phyloP scores from a whole-genome alignment of 2,113 vertebrate species.

The Cryptotis parvus region DNA sequence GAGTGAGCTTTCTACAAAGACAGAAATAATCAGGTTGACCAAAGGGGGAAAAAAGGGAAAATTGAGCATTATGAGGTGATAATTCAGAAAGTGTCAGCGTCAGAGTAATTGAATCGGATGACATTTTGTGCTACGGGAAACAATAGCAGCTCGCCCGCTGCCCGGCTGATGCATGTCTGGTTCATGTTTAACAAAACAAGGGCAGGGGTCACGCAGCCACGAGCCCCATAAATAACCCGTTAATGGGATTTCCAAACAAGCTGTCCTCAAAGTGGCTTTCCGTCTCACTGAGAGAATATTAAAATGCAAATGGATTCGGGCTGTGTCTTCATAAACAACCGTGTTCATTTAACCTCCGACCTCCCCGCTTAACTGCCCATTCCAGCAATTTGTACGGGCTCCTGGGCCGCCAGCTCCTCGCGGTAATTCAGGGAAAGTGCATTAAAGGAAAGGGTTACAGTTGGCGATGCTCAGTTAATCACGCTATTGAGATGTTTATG shows the following conservation, averaged over 20 bases:
- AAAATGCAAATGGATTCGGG: constrained; percentile 99
- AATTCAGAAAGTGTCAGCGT: constrained; percentile 90
- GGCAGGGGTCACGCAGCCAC: constrained; percentile 95
- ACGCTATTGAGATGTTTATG: constrained; percentile 83
- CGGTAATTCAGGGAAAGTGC: constrained; percentile 84
- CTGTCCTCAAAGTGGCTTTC: constrained; percentile 93
- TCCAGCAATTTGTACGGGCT: constrained; percentile 96
- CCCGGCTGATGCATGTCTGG: constrained; percentile 96
- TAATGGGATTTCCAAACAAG: constrained; percentile 99
- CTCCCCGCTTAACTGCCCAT: constrained; percentile 98
- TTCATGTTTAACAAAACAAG: constrained; percentile 99
- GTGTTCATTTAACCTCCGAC: constrained; percentile 99
- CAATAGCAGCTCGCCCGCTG: constrained; percentile 94
- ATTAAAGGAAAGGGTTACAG: constrained; percentile 85
- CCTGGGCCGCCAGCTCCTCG: constrained; percentile 83
- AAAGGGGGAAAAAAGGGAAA: constrained; percentile 86
- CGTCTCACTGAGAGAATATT: constrained; percentile 95
- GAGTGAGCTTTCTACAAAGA: constrained; percentile 85
- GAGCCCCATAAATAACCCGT: constrained; percentile 99
- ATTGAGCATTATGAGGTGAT: constrained; percentile 90
- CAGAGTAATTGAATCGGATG: constrained; percentile 96
- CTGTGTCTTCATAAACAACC: constrained; percentile 99
- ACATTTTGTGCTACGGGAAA: constrained; percentile 97
- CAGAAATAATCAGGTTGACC: constrained; percentile 89
- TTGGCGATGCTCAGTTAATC: constrained; percentile 93